phyloP scores from a whole-genome alignment of 2,113 vertebrate genomes.

The Catharus minimus region DNA sequence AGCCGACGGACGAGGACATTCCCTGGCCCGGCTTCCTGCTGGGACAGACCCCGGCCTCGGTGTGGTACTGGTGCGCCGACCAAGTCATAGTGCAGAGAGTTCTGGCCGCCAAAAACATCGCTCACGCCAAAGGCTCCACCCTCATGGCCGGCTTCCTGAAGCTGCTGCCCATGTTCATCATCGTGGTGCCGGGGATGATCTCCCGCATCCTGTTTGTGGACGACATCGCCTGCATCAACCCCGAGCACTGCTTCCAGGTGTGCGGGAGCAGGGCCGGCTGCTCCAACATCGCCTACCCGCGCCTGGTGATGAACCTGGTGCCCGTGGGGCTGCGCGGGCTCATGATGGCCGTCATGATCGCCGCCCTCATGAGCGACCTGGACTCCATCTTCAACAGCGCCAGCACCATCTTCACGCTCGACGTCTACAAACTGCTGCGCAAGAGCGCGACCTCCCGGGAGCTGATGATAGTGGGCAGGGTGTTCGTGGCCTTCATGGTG shows the following conservation, averaged over 20 bases:
- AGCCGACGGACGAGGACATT: conserved; percentile 92
- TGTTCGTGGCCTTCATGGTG: conserved; percentile 96
- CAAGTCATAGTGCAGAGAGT: conserved; percentile 98
- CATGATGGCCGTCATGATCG: conserved; percentile 99
- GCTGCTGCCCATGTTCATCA: conserved; percentile 96
- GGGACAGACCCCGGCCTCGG: conserved; percentile 96
- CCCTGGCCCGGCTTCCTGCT: conserved; percentile 97
- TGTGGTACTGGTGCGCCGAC: conserved; percentile 99
- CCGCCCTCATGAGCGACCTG: conserved; percentile 96
- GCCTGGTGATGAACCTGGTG: conserved; percentile 93
- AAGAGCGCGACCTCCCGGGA: conserved; percentile 84
- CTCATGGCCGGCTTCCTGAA: conserved; percentile 97
- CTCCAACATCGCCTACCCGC: conserved; percentile 97
- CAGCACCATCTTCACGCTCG: conserved; percentile 97
- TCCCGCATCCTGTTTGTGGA: conserved; percentile 91
- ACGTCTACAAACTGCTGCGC: conserved; percentile 90
- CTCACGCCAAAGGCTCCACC: conserved; percentile 92
- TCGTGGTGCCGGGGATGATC: conserved; percentile 98
- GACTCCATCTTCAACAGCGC: conserved; percentile 99
- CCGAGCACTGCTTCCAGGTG: conserved; percentile 95
- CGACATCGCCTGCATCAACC: conserved; percentile 93
- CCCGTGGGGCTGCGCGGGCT: conserved; percentile 93
- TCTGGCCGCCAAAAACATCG: conserved; percentile 93
- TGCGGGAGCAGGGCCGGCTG: conserved; percentile 95
- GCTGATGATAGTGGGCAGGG: conserved; percentile 88